Evolutionary conservation across 2,888 invertebrate species (phyloP).

Genomic region (Hypselothyrea guttata): DNA sequence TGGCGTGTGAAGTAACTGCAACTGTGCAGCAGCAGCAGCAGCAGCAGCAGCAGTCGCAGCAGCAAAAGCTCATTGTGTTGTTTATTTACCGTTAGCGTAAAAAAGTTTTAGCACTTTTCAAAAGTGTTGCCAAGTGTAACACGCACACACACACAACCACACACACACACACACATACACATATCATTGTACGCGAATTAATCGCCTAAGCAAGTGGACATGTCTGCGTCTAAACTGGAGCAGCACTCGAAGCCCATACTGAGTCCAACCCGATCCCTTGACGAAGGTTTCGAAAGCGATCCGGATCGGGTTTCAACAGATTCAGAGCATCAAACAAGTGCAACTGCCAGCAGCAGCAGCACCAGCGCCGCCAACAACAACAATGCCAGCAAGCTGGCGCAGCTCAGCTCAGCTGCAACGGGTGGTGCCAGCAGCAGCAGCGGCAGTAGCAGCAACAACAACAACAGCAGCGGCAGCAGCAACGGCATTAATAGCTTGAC

Average conservation of each 20-base stretch:
- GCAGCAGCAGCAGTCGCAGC: slow-evolving; percentile 22
- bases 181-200: slow-evolving; percentile 20
- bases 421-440: slow-evolving; percentile 69
- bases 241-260: slow-evolving; percentile 82
- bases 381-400: slow-evolving; percentile 79
- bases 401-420: slow-evolving; percentile 80
- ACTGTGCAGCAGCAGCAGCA: slow-evolving; percentile 26
- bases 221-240: slow-evolving; percentile 78
- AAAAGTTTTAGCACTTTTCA: slow-evolving; percentile 35
- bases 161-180: slow-evolving; percentile 14
- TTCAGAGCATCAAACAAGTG: slow-evolving; percentile 82
- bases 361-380: slow-evolving; percentile 59
- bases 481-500: slow-evolving; percentile 27
- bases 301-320: slow-evolving; percentile 83
- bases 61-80: slow-evolving; percentile 36
- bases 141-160: slow-evolving; percentile 2
- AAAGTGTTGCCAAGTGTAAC: slow-evolving; percentile 62
- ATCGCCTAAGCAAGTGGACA: slow-evolving; percentile 44
- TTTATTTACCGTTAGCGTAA: slow-evolving; percentile 28
- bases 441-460: slow-evolving; percentile 39
- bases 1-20: slow-evolving; percentile 50
- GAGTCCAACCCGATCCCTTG: slow-evolving; percentile 82
- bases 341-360: slow-evolving; percentile 53
- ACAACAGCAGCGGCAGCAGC: slow-evolving; percentile 55
- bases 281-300: slow-evolving; percentile 83